phyloP scores from a whole-genome alignment of 2,888 invertebrate genomes.

The Drosophila siamana region DNA sequence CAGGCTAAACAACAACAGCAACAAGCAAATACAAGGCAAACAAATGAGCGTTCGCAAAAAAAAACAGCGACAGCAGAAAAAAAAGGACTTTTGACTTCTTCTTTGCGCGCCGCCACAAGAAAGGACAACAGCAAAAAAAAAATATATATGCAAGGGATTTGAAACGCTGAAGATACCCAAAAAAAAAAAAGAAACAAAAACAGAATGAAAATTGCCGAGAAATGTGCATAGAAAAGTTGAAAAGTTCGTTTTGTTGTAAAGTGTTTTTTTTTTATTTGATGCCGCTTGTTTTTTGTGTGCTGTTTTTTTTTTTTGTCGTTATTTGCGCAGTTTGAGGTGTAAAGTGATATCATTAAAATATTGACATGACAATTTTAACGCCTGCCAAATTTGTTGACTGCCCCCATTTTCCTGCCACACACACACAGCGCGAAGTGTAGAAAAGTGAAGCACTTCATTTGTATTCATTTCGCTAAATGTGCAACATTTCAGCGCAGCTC shows the following conservation, averaged over 20 bases:
- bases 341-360: constrained; percentile 83
- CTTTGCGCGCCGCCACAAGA: constrained; percentile 66
- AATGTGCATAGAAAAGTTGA: constrained; percentile 56
- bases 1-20: constrained; percentile 31
- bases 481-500: too few species aligned
- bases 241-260: constrained; percentile 33
- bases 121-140: constrained; percentile 25
- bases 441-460: too few species aligned
- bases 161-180: constrained; percentile 37
- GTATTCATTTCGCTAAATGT: too few species aligned
- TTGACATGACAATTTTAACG: constrained; percentile 85
- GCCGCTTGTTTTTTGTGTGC: too few species aligned
- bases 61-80: constrained; percentile 10
- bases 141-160: constrained; percentile 61
- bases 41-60: constrained; percentile 67
- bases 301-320: background rate
- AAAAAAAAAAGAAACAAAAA: constrained; percentile 16
- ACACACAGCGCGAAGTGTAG: too few species aligned
- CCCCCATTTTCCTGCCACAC: constrained; percentile 18
- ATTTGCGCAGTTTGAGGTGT: constrained; percentile 49
- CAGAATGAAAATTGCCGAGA: too few species aligned
- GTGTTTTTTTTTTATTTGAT: background rate
- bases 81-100: constrained; percentile 76
- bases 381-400: constrained; percentile 81
- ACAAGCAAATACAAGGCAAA: constrained; percentile 71